phyloP scores from a whole-genome alignment of 2,888 invertebrate genomes.

The Drosophila greeni region DNA sequence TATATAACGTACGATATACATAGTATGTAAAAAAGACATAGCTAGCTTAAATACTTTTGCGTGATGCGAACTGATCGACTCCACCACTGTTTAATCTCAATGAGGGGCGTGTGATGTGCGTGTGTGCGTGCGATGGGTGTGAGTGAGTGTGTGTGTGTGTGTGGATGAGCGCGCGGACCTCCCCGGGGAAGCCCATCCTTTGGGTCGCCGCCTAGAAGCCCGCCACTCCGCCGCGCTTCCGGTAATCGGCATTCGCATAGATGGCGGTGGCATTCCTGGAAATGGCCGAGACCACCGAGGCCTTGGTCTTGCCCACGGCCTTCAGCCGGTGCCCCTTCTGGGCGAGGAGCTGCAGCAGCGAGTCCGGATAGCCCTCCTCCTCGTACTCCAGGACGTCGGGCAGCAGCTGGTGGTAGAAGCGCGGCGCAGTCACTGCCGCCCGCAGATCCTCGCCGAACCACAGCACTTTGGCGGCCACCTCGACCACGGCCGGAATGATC shows the following conservation, averaged over 20 bases:
- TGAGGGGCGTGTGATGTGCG: slow-evolving; percentile 25
- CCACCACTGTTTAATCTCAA: slow-evolving; percentile 52
- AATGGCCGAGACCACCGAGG: slow-evolving; percentile 86
- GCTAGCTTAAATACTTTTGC: slow-evolving; percentile 68
- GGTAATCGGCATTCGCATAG: slow-evolving; percentile 88
- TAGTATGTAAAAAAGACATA: slow-evolving; percentile 63
- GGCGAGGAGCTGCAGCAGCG: slow-evolving; percentile 83
- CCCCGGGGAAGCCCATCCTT: neutral
- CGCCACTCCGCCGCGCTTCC: slow-evolving; percentile 89
- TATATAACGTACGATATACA: slow-evolving; percentile 69
- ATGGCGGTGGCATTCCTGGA: slow-evolving; percentile 83
- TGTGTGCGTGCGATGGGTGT: slow-evolving; percentile 6
- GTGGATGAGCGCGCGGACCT: slow-evolving; percentile 7
- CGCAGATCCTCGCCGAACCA: slow-evolving; percentile 84
- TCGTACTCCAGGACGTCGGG: slow-evolving; percentile 87
- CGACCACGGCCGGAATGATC: slow-evolving; percentile 88
- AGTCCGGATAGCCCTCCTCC: slow-evolving; percentile 80
- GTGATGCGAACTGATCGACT: slow-evolving; percentile 42
- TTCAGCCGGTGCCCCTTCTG: slow-evolving; percentile 84
- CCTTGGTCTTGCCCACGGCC: slow-evolving; percentile 79
- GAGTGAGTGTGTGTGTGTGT: neutral
- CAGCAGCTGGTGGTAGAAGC: slow-evolving; percentile 92
- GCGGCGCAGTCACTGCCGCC: slow-evolving; percentile 84
- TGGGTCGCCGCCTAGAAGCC: slow-evolving; percentile 80
- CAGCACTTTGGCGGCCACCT: slow-evolving; percentile 82